Percentiles rank a stretch among this genome's conserved stretches.
Evolutionary conservation across 2,113 vertebrate genomes (phyloP).

Genomic region (Istiophorus platypterus): DNA sequence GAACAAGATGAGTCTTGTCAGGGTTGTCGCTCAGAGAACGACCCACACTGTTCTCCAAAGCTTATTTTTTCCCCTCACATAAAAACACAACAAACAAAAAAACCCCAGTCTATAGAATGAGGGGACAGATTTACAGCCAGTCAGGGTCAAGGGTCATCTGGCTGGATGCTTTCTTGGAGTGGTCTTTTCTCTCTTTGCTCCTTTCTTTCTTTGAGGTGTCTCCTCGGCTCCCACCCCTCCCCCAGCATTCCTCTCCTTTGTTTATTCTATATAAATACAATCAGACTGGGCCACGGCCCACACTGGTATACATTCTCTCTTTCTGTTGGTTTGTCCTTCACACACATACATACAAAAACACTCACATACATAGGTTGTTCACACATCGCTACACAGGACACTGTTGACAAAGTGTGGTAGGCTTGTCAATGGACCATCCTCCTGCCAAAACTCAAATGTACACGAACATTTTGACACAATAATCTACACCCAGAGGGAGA

Average conservation of each 20-base stretch:
- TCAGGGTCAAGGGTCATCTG: slow-evolving; percentile 78
- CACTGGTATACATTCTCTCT: slow-evolving; percentile 64
- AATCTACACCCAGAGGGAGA: slow-evolving; percentile 22
- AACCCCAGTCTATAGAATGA: slow-evolving; percentile 66
- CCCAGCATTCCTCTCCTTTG: slow-evolving; percentile 83
- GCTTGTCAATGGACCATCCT: slow-evolving; percentile 44
- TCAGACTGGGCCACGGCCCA: slow-evolving; percentile 65
- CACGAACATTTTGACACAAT: slow-evolving; percentile 41
- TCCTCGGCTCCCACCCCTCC: slow-evolving; percentile 79
- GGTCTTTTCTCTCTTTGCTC: slow-evolving; percentile 77
- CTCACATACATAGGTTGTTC: slow-evolving; percentile 42
- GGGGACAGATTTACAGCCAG: slow-evolving; percentile 85
- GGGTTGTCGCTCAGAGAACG: slow-evolving; percentile 39
- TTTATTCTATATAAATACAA: slow-evolving; percentile 85
- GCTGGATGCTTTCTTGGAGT: slow-evolving; percentile 84
- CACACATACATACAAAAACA: slow-evolving; percentile 70
- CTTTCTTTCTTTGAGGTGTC: slow-evolving; percentile 82
- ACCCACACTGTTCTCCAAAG: slow-evolving; percentile 40
- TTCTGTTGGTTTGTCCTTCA: slow-evolving; percentile 68
- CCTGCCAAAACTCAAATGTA: slow-evolving; percentile 20
- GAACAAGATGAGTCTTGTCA: slow-evolving; percentile 56
- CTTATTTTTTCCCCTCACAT: slow-evolving; percentile 43
- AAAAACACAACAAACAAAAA: slow-evolving; percentile 69
- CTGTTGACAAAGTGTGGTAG: slow-evolving; percentile 69
- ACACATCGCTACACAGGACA: slow-evolving; percentile 62